Evolutionary conservation across 2,888 invertebrate species (phyloP), one percentile per base, ranked within the genome.

Genomic region (Pterostichus madidus): DNA sequence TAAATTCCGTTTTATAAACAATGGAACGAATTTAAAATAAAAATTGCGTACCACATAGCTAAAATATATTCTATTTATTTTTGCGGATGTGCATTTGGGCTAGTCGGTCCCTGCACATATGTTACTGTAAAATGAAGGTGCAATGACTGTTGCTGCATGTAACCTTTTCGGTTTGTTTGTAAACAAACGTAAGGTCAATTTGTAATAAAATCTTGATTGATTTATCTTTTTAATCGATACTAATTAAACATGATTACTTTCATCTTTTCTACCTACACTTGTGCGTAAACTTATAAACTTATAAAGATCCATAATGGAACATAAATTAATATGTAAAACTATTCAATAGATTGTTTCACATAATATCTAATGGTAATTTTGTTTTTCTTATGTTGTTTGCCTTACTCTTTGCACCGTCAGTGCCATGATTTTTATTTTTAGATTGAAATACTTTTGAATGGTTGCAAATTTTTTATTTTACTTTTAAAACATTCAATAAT

Each of bases 151-250:
- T 75, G 52, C 75, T 35, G 77, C 44, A 49, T 56, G 17, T 52
- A 68, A 80, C 80, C 64, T 80, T 80, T 80, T 52, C 49, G 46
- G 44, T 68, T 80, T 80, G 80, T 80, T 80, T 80, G 68, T 68
- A 64, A 80, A 80, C 80, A 80, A 64, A 80, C 31, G 68, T 80
- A 32, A 80, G 52, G 52, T 64, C 52, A 68, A 80, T 64, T 32
- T 79, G 64, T 61, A 64, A 79, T 80, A 52, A 64, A 80, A 80
- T 80, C 46, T 24, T 78, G 77, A 77, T 78, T 78, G 59, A 78
- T 78, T 61, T 78, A 78, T 78, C 78, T 61, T 52, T 56, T 61
- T 61, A 61, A 78, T 78, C 78, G 59, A 46, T 59, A 24, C 78
- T 77, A 59, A 77, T 77, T 77, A 56, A 77, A 77, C 77, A 44